Evolutionary conservation across 2,888 invertebrate genomes (phyloP).

Genomic region (Sturmia bella): DNA sequence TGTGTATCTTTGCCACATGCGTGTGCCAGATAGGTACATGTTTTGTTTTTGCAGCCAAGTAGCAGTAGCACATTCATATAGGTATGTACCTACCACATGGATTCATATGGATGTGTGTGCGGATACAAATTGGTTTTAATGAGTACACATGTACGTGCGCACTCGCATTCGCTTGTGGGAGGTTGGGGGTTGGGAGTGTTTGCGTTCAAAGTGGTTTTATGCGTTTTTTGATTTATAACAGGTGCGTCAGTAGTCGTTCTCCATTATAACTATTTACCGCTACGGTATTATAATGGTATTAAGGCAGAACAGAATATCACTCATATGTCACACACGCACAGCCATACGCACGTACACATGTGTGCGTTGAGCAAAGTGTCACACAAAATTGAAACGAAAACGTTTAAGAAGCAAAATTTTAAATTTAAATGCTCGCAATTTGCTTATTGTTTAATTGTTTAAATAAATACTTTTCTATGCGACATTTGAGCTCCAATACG

Average conservation of each 20-base stretch:
- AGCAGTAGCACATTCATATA: slow-evolving; percentile 3
- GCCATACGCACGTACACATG: not conserved
- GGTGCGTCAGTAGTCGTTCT: slow-evolving; percentile 19
- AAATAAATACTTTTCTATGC: too few relatives aligned
- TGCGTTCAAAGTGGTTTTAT: not conserved
- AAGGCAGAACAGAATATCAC: slow-evolving; percentile 46
- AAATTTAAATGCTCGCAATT: too few relatives aligned
- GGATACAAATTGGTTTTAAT: slow-evolving; percentile 15
- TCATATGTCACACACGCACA: slow-evolving; percentile 26
- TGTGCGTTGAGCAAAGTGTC: not conserved
- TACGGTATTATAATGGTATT: slow-evolving; percentile 29
- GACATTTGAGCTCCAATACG: too few relatives aligned
- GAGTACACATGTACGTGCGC: slow-evolving; percentile 1
- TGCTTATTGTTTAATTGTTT: too few relatives aligned
- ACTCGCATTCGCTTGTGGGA: not conserved
- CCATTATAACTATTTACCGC: not conserved
- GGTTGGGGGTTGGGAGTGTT: not conserved
- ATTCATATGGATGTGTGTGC: too few relatives aligned
- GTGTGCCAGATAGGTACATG: slow-evolving; percentile 21
- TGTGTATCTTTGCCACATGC: slow-evolving; percentile 25
- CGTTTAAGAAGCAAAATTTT: too few relatives aligned
- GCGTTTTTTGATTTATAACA: slow-evolving; percentile 30
- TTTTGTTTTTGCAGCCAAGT: not conserved
- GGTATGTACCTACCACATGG: too few relatives aligned
- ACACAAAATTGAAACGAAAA: too few relatives aligned